Percentiles rank a stretch among this genome's conserved stretches.
phyloP scores from a whole-genome alignment of 2,888 invertebrate species.

The Rhagonycha lutea region DNA sequence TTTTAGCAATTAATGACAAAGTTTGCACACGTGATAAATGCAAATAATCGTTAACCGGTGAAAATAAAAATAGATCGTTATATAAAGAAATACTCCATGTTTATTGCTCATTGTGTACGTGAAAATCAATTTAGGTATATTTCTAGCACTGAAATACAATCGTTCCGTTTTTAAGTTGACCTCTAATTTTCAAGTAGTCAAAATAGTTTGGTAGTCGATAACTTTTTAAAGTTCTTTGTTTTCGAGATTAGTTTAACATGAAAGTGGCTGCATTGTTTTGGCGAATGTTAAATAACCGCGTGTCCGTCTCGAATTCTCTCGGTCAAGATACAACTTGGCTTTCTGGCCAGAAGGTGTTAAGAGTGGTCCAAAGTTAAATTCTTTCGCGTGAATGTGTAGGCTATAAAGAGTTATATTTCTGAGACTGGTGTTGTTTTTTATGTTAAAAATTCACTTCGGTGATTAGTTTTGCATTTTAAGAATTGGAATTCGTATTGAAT shows the following conservation, averaged over 20 bases:
- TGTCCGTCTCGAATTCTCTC: slow-evolving; percentile 33
- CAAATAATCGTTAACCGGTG: slow-evolving; percentile 14
- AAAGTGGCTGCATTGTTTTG: slow-evolving; percentile 28
- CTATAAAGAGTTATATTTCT: neutral
- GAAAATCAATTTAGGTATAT: neutral
- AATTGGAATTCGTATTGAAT: neutral
- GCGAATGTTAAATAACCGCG: slow-evolving; percentile 30
- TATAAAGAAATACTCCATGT: neutral
- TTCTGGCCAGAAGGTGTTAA: slow-evolving; percentile 21
- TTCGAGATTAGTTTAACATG: slow-evolving; percentile 13
- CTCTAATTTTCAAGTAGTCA: neutral
- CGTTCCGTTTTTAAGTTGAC: neutral
- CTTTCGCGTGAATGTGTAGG: neutral
- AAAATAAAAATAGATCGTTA: neutral
- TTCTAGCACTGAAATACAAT: neutral
- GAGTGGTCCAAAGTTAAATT: neutral
- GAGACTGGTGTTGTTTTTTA: neutral
- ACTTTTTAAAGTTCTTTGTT: slow-evolving; percentile 10
- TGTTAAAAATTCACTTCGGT: neutral
- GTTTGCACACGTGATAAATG: slow-evolving; percentile 14
- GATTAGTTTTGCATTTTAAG: neutral
- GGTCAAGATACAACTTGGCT: slow-evolving; percentile 31
- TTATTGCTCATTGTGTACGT: neutral
- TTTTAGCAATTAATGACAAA: slow-evolving; percentile 19
- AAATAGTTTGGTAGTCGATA: neutral